phyloP scores from a whole-genome alignment of 2,888 invertebrate species.

The Heteromurus nitidus region DNA sequence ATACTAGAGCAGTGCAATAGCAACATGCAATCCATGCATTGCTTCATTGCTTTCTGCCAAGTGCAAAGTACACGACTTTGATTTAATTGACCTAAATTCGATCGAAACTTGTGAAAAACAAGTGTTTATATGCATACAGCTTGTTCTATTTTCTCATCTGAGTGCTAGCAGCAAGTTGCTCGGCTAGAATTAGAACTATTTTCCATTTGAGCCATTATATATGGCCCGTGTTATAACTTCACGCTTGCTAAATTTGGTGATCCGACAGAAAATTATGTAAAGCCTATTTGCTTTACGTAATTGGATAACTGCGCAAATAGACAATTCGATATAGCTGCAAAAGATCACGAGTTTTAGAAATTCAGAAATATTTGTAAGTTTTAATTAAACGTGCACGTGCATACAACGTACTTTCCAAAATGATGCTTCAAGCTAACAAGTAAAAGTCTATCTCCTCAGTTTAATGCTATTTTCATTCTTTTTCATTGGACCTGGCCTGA shows the following conservation, averaged over 20 bases:
- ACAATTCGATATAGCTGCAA: too few species aligned
- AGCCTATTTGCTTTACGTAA: too few species aligned
- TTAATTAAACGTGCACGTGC: too few species aligned
- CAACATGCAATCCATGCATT: not conserved
- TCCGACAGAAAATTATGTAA: not conserved
- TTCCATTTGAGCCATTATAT: not conserved
- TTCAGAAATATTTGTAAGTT: too few species aligned
- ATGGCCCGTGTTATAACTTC: not conserved
- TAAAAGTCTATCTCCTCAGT: not conserved
- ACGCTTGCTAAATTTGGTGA: not conserved
- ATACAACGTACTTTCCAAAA: too few species aligned
- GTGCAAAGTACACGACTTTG: conserved; percentile 37
- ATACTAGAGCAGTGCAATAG: not conserved
- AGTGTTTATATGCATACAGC: not conserved
- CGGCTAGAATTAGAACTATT: not conserved
- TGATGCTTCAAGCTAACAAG: not conserved
- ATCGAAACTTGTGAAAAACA: conserved; percentile 28
- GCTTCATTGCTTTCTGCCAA: conserved; percentile 21
- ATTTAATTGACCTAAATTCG: conserved; percentile 48
- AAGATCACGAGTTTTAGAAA: too few species aligned
- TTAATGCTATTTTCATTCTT: too few species aligned
- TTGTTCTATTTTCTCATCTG: not conserved
- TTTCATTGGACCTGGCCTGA: conserved; percentile 5
- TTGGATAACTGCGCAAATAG: too few species aligned
- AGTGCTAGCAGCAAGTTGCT: not conserved